Evolutionary conservation across 2,888 invertebrate genomes (phyloP).

Genomic region (Nemoura dubitans): DNA sequence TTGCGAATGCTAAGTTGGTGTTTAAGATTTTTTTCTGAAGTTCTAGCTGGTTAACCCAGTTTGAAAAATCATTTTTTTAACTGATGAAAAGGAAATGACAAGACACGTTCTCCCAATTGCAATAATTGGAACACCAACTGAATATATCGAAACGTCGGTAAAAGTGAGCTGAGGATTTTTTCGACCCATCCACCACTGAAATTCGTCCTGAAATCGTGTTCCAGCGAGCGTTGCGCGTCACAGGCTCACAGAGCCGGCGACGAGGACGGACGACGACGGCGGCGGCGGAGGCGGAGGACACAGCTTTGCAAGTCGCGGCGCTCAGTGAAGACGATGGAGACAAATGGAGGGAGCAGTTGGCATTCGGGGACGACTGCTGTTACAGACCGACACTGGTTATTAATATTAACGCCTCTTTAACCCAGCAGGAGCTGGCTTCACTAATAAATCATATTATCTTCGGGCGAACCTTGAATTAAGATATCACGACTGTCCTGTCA

Average conservation of each 20-base stretch:
- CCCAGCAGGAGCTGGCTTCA: constrained; percentile 43
- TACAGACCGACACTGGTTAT: constrained; percentile 47
- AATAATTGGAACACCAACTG: no score
- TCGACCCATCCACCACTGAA: background rate
- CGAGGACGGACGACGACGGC: background rate
- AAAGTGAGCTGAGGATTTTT: no score
- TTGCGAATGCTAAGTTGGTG: no score
- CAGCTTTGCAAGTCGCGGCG: background rate
- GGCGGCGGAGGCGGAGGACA: background rate
- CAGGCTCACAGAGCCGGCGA: no score
- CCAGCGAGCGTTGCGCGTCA: background rate
- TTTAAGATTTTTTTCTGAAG: no score
- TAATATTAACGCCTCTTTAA: constrained; percentile 49
- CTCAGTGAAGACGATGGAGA: background rate
- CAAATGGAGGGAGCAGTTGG: constrained; percentile 21
- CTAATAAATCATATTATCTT: constrained; percentile 47
- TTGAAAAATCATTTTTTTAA: no score
- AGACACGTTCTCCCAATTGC: no score
- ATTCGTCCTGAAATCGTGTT: background rate
- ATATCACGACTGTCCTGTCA: constrained; percentile 40
- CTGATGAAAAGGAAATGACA: no score
- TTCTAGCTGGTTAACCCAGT: no score
- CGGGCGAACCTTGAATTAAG: constrained; percentile 44
- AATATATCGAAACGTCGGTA: no score
- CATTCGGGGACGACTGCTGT: constrained; percentile 44